These are phyloP conservation scores for Leptinotarsa texana DNA, from an alignment of 1,140 invertebrate genomes.

Conservation along the genomic window DNA sequence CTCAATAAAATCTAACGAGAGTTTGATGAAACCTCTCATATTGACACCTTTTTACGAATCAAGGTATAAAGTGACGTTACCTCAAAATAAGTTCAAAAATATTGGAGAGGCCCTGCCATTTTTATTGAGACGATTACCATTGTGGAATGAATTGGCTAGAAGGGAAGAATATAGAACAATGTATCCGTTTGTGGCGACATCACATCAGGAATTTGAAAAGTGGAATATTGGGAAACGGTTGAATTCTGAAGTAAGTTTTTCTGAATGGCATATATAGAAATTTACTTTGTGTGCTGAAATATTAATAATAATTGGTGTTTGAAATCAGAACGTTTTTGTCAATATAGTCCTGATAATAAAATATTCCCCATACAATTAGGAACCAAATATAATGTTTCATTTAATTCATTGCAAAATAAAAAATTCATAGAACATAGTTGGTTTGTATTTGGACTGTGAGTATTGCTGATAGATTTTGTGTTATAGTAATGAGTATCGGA, in stretches of 20 bases:
- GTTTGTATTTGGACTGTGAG: too few relatives aligned
- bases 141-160: slow-evolving; percentile 38
- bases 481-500: too few relatives aligned
- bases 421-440: too few relatives aligned
- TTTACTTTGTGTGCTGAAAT: too few relatives aligned
- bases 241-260: slow-evolving; percentile 43
- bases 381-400: too few relatives aligned
- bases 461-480: too few relatives aligned
- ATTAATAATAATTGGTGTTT: too few relatives aligned
- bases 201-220: slow-evolving; percentile 41
- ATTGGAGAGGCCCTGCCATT: slow-evolving; percentile 45
- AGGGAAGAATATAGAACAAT: slow-evolving; percentile 40
- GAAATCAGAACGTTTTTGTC: too few relatives aligned
- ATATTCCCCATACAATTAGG: too few relatives aligned
- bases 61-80: slow-evolving; percentile 34
- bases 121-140: slow-evolving; percentile 47
- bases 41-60: neutral
- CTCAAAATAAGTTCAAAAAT: slow-evolving; percentile 43
- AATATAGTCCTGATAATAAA: too few relatives aligned
- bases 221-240: slow-evolving; percentile 47
- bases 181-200: slow-evolving; percentile 47
- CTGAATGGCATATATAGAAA: too few relatives aligned
- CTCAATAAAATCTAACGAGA: neutral
- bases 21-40: neutral
- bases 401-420: too few relatives aligned